Base-by-base conservation (phyloP, 2,113 vertebrate species). In the Actenoides hombroni region DNA sequence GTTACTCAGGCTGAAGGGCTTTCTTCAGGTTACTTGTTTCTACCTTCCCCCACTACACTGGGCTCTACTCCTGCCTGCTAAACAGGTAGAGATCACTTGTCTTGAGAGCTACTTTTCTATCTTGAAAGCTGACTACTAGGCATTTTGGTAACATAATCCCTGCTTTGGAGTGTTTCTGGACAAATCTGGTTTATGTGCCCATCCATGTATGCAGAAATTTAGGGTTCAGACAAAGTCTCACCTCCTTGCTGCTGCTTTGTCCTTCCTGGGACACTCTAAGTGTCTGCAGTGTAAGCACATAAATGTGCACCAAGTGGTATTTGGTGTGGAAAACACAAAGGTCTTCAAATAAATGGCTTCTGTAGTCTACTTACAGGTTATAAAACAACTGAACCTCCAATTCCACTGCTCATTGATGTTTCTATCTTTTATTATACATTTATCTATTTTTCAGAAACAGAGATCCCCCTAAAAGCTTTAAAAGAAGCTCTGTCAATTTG, bases 261-360 rank as follows among this genome's bases (percentile, higher is more conserved):
- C 7, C 11, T 81, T 73, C 70, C 76, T n/a, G 54, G 37, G 6
- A 6, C 15, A 8, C 24, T 64, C 0, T 0, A 74, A 28, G 13
- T 90, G 13, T 44, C 57, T 69, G 53, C 20, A 60, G 48, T 23
- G 5, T 44, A 48, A 90, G 44, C 21, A 80, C 7, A 35, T 26
- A 48, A 71, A 70, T 15, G 19, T 76, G 49, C 40, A 65, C 5
- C 20, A 60, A 84, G 37, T 18, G 4, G 48, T 53, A 69, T 19
- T 3, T 5, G 42, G 21, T 42, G 16, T 48, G 64, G 65, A 89
- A 91, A 93, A 76, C 33, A 64, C 0, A 3, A 65, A 11, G 15
- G 29, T 86, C 67, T 88, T 86, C 31, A 81, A 86, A 88, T 31
- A 67, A 90, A 59, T 48, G 31, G 31, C n/a, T 94, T 74, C 76